A percentile compares a stretch with the other conserved stretches of the same genome.
Evolutionary conservation across 2,113 vertebrate genomes (phyloP).

Genomic region (Zapornia atra): DNA sequence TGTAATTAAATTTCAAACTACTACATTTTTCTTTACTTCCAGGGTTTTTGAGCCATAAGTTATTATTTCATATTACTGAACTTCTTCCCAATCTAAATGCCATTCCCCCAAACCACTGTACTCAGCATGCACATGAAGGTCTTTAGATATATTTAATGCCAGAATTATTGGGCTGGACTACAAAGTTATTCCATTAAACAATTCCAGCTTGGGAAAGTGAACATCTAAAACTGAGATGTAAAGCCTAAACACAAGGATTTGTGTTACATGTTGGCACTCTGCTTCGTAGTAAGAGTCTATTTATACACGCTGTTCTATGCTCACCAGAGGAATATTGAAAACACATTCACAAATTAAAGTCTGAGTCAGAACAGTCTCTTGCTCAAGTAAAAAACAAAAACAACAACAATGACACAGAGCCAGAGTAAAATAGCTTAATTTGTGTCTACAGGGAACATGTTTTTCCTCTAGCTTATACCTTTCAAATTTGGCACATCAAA

Average conservation of each 20-base stretch:
- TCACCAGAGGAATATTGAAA: slow-evolving; percentile 37
- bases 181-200: background rate
- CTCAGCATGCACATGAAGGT: background rate
- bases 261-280: background rate
- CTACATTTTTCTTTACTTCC: background rate
- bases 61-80: background rate
- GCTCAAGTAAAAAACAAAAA: slow-evolving; percentile 18
- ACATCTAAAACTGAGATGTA: background rate
- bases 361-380: slow-evolving; percentile 44
- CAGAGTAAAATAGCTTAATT: slow-evolving; percentile 28
- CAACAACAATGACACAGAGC: slow-evolving; percentile 12
- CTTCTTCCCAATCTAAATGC: background rate
- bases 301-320: background rate
- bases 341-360: slow-evolving; percentile 41
- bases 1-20: background rate
- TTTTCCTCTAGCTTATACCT: background rate
- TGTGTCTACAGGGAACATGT: background rate
- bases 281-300: background rate
- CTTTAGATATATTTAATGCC: background rate
- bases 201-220: background rate
- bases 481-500: background rate
- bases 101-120: background rate
- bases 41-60: background rate
- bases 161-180: background rate
- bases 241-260: background rate